Evolutionary conservation across 2,797 vertebrate genomes (phyloP).

Genomic region (Pangasius larnaudii): DNA sequence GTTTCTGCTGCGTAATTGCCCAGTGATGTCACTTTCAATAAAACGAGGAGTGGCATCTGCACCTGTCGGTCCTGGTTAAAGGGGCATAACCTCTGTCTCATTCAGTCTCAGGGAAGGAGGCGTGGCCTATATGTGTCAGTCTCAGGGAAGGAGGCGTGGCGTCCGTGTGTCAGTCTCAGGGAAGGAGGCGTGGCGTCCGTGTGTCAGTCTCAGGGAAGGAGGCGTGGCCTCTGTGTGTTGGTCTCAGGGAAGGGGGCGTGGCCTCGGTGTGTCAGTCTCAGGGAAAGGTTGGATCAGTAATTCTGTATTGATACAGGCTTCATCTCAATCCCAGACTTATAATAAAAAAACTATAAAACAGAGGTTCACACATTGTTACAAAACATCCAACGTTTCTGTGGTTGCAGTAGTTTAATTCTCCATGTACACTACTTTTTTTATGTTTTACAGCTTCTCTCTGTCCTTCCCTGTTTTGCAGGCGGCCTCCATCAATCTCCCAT

Average conservation of each 20-base stretch:
- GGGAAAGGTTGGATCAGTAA: background rate
- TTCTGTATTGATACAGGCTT: background rate
- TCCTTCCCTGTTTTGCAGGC: conserved; percentile 69
- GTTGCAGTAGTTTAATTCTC: background rate
- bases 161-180: background rate
- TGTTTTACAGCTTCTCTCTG: background rate
- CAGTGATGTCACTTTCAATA: background rate
- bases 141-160: background rate
- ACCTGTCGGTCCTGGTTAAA: too few species aligned
- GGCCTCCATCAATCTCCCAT: conserved; percentile 86
- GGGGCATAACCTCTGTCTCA: too few species aligned
- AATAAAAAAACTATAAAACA: background rate
- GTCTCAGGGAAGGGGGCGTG: too few species aligned
- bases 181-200: background rate
- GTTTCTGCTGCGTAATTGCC: background rate
- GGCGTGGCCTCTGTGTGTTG: too few species aligned
- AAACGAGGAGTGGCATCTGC: background rate
- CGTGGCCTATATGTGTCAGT: background rate
- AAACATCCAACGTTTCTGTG: background rate
- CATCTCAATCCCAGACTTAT: background rate
- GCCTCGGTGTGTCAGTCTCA: too few species aligned
- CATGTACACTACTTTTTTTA: background rate
- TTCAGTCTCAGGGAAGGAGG: too few species aligned
- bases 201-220: background rate
- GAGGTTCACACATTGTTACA: background rate